A percentile compares a stretch with the other conserved stretches of the same genome.
Conservation (phyloP, 2,888 invertebrate genomes). For the Pachliopta kotzebuea region DNA sequence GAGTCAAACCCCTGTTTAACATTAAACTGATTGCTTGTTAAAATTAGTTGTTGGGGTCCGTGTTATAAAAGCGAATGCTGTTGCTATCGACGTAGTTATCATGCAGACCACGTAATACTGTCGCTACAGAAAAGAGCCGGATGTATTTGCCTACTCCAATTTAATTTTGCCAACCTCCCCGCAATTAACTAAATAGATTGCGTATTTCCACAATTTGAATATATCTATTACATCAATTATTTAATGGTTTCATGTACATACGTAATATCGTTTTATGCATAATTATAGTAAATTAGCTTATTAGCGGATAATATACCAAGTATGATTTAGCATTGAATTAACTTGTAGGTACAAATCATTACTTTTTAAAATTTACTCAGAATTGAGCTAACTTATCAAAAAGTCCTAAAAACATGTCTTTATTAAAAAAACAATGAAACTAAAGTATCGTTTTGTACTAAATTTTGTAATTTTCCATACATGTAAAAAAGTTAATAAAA, state of each 20-base stretch:
- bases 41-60: slow-evolving; percentile 13
- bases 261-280: neutral
- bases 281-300: neutral
- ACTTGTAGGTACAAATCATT: too few relatives aligned
- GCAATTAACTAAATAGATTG: slow-evolving; percentile 39
- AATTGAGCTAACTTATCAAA: too few relatives aligned
- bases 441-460: too few relatives aligned
- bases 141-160: slow-evolving; percentile 36
- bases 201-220: slow-evolving; percentile 28
- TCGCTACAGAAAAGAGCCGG: slow-evolving; percentile 35
- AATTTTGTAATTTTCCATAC: too few relatives aligned
- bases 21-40: slow-evolving; percentile 27
- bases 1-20: slow-evolving; percentile 7
- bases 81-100: slow-evolving; percentile 18
- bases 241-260: slow-evolving; percentile 16
- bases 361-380: too few relatives aligned
- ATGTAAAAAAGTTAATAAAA: too few relatives aligned
- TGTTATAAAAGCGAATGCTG: slow-evolving; percentile 18
- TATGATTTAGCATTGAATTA: too few relatives aligned
- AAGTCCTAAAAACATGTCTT: too few relatives aligned
- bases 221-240: slow-evolving; percentile 24
- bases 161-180: slow-evolving; percentile 38
- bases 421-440: too few relatives aligned
- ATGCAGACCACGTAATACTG: slow-evolving; percentile 36
- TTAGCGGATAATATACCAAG: neutral